phyloP scores from a whole-genome alignment of 2,888 invertebrate genomes.

The Polymixis lichenea region DNA sequence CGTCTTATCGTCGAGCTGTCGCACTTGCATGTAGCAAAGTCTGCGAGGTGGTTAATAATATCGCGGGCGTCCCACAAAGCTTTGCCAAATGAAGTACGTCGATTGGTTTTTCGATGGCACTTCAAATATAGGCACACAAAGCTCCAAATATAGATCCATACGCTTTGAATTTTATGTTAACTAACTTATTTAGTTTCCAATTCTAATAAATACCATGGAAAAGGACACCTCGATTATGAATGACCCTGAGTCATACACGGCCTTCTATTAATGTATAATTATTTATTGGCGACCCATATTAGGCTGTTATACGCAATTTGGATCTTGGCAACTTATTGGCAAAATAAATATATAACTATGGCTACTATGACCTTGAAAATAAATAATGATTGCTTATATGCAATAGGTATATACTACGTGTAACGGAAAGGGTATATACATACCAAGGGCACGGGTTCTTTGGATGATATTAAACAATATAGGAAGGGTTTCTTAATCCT shows the following conservation, averaged over 20 bases:
- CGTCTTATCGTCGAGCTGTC: neutral
- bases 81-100: conserved; percentile 56
- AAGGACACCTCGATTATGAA: conserved; percentile 32
- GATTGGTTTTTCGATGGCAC: conserved; percentile 61
- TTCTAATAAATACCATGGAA: conserved; percentile 54
- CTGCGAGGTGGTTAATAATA: neutral
- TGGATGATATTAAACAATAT: too few species aligned
- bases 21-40: neutral
- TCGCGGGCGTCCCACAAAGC: conserved; percentile 56
- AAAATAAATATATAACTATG: neutral
- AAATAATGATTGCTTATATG: neutral
- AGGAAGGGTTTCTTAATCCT: too few species aligned
- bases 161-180: conserved; percentile 60
- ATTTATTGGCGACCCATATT: conserved; percentile 42
- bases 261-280: conserved; percentile 29
- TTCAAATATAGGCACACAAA: conserved; percentile 26
- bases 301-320: conserved; percentile 11
- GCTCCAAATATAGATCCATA: conserved; percentile 51
- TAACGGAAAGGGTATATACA: too few species aligned
- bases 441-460: too few species aligned
- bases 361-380: neutral
- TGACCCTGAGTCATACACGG: conserved; percentile 28
- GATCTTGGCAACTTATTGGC: conserved; percentile 7
- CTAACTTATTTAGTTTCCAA: conserved; percentile 35
- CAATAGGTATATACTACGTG: too few species aligned